phyloP scores from a whole-genome alignment of 2,113 vertebrate genomes.

The Rhineura floridana region DNA sequence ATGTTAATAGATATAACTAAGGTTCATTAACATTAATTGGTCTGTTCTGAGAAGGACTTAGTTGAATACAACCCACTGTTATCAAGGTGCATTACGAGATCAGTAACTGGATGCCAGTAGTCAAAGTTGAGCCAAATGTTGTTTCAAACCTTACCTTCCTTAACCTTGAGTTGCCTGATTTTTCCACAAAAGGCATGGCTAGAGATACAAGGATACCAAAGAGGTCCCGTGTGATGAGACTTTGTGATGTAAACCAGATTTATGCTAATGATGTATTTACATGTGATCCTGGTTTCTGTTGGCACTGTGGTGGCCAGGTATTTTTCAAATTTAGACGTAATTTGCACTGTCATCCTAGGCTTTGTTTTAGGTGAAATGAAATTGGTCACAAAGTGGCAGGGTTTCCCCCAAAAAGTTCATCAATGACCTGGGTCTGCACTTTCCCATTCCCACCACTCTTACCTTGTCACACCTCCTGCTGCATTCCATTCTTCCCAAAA shows the following conservation, averaged over 20 bases:
- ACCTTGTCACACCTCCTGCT: neutral
- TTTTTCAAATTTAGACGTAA: neutral
- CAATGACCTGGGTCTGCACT: neutral
- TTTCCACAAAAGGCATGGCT: neutral
- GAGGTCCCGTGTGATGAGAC: too few relatives aligned
- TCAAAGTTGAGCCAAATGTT: neutral
- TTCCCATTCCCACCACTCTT: neutral
- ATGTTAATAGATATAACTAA: too few relatives aligned
- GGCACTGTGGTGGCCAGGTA: too few relatives aligned
- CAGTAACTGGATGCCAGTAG: neutral
- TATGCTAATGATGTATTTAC: neutral
- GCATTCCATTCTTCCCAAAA: neutral
- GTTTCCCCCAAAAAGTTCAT: neutral
- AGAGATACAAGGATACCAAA: neutral
- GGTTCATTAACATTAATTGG: too few relatives aligned
- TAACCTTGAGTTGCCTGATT: neutral
- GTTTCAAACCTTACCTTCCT: too few relatives aligned
- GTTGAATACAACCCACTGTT: too few relatives aligned
- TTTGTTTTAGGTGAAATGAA: neutral
- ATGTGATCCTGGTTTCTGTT: neutral
- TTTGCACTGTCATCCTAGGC: neutral
- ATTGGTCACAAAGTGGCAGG: neutral
- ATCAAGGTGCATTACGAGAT: neutral
- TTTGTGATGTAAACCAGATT: neutral
- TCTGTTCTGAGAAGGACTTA: too few relatives aligned